Conservation (phyloP, 37 sponge, comb jelly and placozoan genomes). For the Chondrosia reniformis region DNA sequence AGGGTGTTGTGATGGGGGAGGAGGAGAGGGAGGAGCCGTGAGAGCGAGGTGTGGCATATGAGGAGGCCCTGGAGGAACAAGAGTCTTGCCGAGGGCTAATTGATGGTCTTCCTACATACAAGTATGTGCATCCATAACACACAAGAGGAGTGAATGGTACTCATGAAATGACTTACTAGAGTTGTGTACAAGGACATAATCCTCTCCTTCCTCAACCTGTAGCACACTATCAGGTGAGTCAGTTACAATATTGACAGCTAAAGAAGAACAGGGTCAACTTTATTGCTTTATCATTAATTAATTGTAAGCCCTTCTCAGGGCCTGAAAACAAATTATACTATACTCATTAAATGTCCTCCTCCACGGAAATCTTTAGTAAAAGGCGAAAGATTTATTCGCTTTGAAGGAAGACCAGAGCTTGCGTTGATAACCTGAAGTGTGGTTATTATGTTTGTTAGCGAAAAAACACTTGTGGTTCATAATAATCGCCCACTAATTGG, state of each 20-base stretch:
- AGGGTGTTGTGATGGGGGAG: slow-evolving; percentile 8
- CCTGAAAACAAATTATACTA: slow-evolving; percentile 23
- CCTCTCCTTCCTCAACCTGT: too few relatives aligned
- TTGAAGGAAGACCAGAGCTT: slow-evolving; percentile 7
- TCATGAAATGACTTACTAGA: slow-evolving; percentile 10
- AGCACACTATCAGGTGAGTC: too few relatives aligned
- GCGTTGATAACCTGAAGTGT: not conserved
- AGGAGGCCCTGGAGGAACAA: not conserved
- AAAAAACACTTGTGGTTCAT: too few relatives aligned
- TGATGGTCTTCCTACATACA: too few relatives aligned
- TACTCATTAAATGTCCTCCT: slow-evolving; percentile 28
- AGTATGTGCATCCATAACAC: too few relatives aligned
- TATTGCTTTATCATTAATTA: not conserved
- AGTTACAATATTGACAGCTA: too few relatives aligned
- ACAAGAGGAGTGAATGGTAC: not conserved
- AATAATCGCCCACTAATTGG: too few relatives aligned
- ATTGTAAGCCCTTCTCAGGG: not conserved
- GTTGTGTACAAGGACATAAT: slow-evolving; percentile 3
- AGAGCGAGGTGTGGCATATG: slow-evolving; percentile 1
- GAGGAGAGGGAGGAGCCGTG: slow-evolving; percentile 6
- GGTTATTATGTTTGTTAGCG: too few relatives aligned
- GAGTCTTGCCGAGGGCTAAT: not conserved
- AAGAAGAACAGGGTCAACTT: too few relatives aligned
- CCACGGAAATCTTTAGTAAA: slow-evolving; percentile 61
- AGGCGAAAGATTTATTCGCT: slow-evolving; percentile 19